phyloP scores from a whole-genome alignment of 2,888 invertebrate genomes.

The Eutolmus rufibarbis region DNA sequence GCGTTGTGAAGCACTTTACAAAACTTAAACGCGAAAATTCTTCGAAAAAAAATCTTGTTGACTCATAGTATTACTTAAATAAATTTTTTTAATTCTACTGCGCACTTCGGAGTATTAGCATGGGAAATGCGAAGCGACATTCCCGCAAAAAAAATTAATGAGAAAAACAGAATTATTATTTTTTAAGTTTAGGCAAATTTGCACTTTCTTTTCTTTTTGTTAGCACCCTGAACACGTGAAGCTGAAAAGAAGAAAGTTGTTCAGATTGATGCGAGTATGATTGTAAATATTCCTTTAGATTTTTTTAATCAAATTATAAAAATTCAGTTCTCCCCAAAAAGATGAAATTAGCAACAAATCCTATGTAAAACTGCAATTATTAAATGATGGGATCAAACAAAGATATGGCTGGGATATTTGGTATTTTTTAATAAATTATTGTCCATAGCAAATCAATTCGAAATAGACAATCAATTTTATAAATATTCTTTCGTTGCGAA shows the following conservation, averaged over 20 bases:
- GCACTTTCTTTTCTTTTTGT: not conserved
- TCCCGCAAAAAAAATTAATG: not conserved
- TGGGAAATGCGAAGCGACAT: not conserved
- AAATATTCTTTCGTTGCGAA: not conserved
- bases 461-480: constrained; percentile 26
- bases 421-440: not conserved
- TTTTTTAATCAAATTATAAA: not conserved
- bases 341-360: not conserved
- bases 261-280: not conserved
- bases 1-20: not conserved
- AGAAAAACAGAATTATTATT: not conserved
- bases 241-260: not conserved
- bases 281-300: not conserved
- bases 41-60: not conserved
- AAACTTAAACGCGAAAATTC: not conserved
- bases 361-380: not conserved
- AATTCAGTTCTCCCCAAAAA: not conserved
- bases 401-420: constrained; percentile 24
- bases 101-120: constrained; percentile 10
- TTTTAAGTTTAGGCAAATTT: constrained; percentile 1
- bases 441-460: not conserved
- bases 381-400: not conserved
- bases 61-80: constrained; percentile 29
- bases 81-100: not conserved
- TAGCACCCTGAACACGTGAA: not conserved